These are phyloP conservation scores for Sebastes fasciatus DNA, from an alignment of 2,113 vertebrate genomes.

Conservation along the genomic window DNA sequence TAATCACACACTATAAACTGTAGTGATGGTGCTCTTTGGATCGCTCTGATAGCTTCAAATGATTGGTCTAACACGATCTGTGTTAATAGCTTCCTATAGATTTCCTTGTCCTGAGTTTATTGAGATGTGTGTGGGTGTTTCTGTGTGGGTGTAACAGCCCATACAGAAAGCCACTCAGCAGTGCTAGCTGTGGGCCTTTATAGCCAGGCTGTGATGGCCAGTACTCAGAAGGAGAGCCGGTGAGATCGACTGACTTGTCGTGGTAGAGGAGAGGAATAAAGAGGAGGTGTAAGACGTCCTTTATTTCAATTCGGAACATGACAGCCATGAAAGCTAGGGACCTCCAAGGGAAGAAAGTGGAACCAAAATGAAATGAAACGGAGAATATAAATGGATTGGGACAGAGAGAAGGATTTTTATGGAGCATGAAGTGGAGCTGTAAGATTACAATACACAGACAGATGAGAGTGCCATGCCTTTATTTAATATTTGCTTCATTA, in stretches of 20 bases:
- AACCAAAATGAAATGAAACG: neutral
- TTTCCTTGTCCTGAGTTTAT: conserved; percentile 1
- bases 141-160: neutral
- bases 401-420: neutral
- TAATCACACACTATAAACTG: neutral
- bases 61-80: neutral
- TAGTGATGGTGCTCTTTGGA: neutral
- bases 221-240: neutral
- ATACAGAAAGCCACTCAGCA: neutral
- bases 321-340: neutral
- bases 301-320: neutral
- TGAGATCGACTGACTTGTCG: neutral
- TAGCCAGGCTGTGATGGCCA: too few species aligned
- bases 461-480: neutral
- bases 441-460: too few species aligned
- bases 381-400: neutral
- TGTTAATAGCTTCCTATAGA: neutral
- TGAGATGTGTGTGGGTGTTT: neutral
- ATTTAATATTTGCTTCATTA: neutral
- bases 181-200: neutral
- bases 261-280: neutral
- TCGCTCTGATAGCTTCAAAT: neutral
- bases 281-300: neutral
- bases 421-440: too few species aligned
- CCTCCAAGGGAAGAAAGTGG: too few species aligned